Conservation (phyloP, 2,113 vertebrate species). For the Bathybates hornii region DNA sequence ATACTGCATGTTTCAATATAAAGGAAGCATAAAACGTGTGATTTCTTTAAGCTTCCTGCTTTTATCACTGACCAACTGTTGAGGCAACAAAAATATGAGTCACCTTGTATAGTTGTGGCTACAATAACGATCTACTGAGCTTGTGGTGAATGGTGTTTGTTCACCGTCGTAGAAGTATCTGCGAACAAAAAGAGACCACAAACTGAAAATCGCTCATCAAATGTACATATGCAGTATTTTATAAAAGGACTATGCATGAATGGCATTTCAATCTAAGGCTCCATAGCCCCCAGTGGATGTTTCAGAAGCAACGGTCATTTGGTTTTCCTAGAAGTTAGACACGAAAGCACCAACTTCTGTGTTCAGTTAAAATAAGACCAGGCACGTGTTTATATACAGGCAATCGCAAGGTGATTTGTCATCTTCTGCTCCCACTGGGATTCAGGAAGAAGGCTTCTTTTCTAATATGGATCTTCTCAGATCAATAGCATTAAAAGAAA, state of each 20-base stretch:
- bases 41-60: neutral
- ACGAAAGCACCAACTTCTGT: fast-evolving
- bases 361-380: neutral
- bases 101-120: neutral
- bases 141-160: neutral
- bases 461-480: neutral
- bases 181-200: neutral
- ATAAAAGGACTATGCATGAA: neutral
- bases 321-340: neutral
- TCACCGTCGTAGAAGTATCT: neutral
- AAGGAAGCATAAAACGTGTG: neutral
- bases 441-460: neutral
- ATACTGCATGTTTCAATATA: neutral
- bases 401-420: neutral
- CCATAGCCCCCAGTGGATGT: neutral
- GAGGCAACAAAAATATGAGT: neutral
- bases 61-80: neutral
- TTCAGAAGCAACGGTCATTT: neutral
- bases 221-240: neutral
- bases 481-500: neutral
- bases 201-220: neutral
- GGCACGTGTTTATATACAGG: fast-evolving
- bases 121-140: neutral
- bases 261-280: neutral
- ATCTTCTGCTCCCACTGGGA: neutral